These are phyloP conservation scores for Neolamprologus fasciatus DNA, from an alignment of 2,113 vertebrate genomes.

Conservation along the genomic window DNA sequence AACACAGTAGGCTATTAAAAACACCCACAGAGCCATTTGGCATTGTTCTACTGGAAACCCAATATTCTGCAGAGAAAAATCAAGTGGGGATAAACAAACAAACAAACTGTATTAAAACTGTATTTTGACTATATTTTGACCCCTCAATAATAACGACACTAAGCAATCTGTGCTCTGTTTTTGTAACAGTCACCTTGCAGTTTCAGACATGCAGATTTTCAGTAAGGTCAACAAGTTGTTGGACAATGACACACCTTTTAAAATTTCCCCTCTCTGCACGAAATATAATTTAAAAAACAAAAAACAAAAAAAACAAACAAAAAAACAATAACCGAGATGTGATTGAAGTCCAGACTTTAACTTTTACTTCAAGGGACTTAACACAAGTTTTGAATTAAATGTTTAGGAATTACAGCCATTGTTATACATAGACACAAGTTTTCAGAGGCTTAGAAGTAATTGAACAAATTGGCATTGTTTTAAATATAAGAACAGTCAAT, in stretches of 20 bases:
- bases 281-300: background rate
- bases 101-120: slow-evolving; percentile 13
- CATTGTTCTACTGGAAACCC: slow-evolving; percentile 28
- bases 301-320: background rate
- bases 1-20: slow-evolving; percentile 43
- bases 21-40: slow-evolving; percentile 44
- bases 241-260: background rate
- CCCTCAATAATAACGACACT: background rate
- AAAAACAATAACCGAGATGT: background rate
- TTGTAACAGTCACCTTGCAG: background rate
- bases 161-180: background rate
- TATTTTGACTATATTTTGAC: background rate
- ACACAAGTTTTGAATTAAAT: background rate
- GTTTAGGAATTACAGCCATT: background rate
- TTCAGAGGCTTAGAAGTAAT: background rate
- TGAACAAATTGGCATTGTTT: background rate
- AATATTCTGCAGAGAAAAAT: slow-evolving; percentile 10
- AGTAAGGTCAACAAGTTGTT: background rate
- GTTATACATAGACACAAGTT: background rate
- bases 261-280: background rate
- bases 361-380: background rate
- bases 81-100: slow-evolving; percentile 31
- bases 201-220: background rate
- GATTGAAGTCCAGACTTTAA: background rate
- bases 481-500: background rate